Base-by-base conservation (phyloP, 2,797 vertebrate species). In the Crenichthys baileyi region DNA sequence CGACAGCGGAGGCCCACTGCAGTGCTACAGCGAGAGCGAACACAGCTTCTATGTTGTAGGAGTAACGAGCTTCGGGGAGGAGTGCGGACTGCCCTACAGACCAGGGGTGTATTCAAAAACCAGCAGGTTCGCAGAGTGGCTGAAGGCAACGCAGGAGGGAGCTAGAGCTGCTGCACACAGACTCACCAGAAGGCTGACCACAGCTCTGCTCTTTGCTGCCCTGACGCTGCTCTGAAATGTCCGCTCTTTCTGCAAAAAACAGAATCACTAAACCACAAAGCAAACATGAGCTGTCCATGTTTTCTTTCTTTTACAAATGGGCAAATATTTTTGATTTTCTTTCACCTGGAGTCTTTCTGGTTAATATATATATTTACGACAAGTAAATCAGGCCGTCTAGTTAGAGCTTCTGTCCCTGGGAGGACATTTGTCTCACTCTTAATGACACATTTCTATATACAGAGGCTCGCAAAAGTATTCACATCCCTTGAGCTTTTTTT, bases 1-100 rank as follows among this genome's bases (percentile, higher is more conserved):
- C 16, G 94, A 94, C 87, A 94, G 93, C 0, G 92, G 94, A 0
- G 94, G 93, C 2, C 92, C 93, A 11, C 86, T 95, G 60, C 93
- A 95, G 79, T 94, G 94, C 80, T 94, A 90, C 89, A 93, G 91
- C 2, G 82, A 91, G 50, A 72, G 72, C 0, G 75, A 85, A 44
- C 77, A 90, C 31, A 83, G 79, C 46, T 94, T 94, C 85, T 94
- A 93, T 68, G 41, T 84, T 61, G 79, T 92, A 0, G 92, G 93
- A 31, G 88, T 94, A 83, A 94, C 92, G 0, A 94, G 94, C 79
- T 90, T 92, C 12, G 90, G 93, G 15, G 41, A 85, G 0, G 4
- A 73, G 6, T 94, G 92, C 5, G 94, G 88, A 61, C 77, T 71
- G 41, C 84, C 88, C 60, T 84, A n/a, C n/a, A 90, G 50, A 74